A percentile compares a stretch with the other conserved stretches of the same genome.
Evolutionary conservation across 1,140 invertebrate genomes (phyloP).

Genomic region (Hyles vespertilio): DNA sequence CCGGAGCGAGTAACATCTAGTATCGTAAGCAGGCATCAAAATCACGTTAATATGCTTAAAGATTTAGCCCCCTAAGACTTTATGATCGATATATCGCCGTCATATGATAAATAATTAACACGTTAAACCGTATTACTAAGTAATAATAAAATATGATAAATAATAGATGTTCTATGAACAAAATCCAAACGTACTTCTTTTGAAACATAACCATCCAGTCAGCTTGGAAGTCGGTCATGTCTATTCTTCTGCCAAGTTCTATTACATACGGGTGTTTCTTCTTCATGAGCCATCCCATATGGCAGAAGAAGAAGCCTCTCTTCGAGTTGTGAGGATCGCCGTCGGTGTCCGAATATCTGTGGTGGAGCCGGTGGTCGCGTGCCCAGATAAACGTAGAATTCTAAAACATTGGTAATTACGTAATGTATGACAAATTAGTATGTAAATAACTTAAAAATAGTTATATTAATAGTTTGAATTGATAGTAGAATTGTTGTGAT

Average conservation of each 20-base stretch:
- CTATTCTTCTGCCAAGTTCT: slow-evolving; percentile 79
- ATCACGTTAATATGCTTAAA: too few species aligned
- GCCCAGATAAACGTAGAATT: slow-evolving; percentile 74
- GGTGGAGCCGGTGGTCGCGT: slow-evolving; percentile 80
- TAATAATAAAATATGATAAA: too few species aligned
- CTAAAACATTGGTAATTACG: slow-evolving; percentile 26
- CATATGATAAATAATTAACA: too few species aligned
- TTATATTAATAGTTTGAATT: not conserved
- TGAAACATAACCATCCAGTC: slow-evolving; percentile 85
- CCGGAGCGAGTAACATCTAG: too few species aligned
- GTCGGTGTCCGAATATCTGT: slow-evolving; percentile 81
- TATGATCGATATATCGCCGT: too few species aligned
- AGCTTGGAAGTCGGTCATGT: slow-evolving; percentile 82
- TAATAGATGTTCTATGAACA: too few species aligned
- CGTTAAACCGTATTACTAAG: too few species aligned
- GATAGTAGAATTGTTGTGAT: too few species aligned
- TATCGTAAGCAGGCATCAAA: too few species aligned
- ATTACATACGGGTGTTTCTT: slow-evolving; percentile 81
- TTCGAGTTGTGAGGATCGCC: slow-evolving; percentile 81
- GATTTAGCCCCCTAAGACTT: too few species aligned
- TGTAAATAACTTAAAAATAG: not conserved
- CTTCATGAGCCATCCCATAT: slow-evolving; percentile 81
- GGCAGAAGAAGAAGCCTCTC: slow-evolving; percentile 82
- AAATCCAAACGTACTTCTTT: slow-evolving; percentile 72
- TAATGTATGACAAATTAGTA: too few species aligned